These are phyloP conservation scores for Thymelicus lineola DNA, from an alignment of 2,888 invertebrate genomes.

Conservation along the genomic window DNA sequence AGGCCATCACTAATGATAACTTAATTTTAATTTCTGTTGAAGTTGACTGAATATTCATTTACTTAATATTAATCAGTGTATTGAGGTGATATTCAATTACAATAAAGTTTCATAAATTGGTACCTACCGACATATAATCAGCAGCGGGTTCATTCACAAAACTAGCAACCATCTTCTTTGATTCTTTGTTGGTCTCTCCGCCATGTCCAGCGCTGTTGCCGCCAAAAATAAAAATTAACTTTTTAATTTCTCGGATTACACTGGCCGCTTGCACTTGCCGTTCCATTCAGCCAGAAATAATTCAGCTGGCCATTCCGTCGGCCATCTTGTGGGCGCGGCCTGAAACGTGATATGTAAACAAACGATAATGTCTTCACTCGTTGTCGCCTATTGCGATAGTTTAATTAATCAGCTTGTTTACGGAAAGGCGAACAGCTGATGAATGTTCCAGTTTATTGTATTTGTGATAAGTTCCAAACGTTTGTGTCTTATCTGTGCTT, in stretches of 20 bases:
- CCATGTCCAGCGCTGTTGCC: constrained; percentile 32
- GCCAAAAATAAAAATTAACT: constrained; percentile 34
- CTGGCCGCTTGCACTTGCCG: constrained; percentile 38
- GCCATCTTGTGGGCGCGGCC: constrained; percentile 64
- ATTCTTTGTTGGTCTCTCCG: constrained; percentile 13
- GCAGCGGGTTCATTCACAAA: constrained; percentile 7
- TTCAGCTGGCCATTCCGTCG: constrained; percentile 47
- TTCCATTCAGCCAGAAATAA: constrained; percentile 48
- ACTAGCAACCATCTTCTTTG: constrained; percentile 3
- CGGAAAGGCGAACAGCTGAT: constrained; percentile 40
- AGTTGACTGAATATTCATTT: not conserved
- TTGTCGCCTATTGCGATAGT: constrained; percentile 38
- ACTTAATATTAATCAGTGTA: not conserved
- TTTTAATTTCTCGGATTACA: constrained; percentile 39
- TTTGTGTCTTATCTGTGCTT: constrained; percentile 20
- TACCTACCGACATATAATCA: not conserved
- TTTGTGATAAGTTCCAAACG: constrained; percentile 19
- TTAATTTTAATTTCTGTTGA: not conserved
- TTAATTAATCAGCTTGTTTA: constrained; percentile 38
- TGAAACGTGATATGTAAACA: constrained; percentile 57
- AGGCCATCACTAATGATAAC: not conserved
- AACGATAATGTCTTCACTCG: constrained; percentile 41
- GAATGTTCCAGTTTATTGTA: constrained; percentile 39
- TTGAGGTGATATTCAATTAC: not conserved
- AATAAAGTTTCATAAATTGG: not conserved